Evolutionary conservation across 2,888 invertebrate genomes (phyloP).

Genomic region (Capitulum mitella): DNA sequence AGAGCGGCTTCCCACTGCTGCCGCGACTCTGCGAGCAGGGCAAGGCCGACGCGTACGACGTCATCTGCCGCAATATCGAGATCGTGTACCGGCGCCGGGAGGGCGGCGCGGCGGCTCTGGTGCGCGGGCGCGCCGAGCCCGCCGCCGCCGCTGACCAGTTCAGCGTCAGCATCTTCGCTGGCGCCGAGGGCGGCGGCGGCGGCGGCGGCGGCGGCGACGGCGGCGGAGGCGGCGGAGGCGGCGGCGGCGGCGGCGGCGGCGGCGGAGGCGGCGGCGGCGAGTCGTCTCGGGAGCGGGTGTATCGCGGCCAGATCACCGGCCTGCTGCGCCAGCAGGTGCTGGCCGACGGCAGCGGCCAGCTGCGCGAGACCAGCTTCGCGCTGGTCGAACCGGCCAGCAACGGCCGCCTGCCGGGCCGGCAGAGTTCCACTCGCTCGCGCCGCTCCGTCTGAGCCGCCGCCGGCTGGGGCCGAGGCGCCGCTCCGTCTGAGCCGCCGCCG

Average conservation of each 20-base stretch:
- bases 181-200: not conserved
- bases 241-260: not conserved
- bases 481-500: not conserved
- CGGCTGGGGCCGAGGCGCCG: no score
- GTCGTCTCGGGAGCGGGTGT: not conserved
- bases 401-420: not conserved
- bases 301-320: not conserved
- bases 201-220: not conserved
- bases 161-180: conserved; percentile 9
- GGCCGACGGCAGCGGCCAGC: not conserved
- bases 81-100: conserved; percentile 1
- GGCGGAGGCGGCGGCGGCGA: not conserved
- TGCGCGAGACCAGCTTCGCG: conserved; percentile 3
- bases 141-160: not conserved
- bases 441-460: not conserved
- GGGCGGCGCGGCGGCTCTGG: no score
- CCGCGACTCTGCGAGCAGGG: conserved; percentile 20
- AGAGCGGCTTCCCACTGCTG: conserved; percentile 19
- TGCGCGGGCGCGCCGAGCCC: not conserved
- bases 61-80: conserved; percentile 20
- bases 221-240: not conserved
- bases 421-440: not conserved
- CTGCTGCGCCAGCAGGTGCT: not conserved
- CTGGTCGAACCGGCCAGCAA: not conserved
- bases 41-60: conserved; percentile 23